phyloP scores from a whole-genome alignment of 2,797 vertebrate species.

The Peromyscus eremicus region DNA sequence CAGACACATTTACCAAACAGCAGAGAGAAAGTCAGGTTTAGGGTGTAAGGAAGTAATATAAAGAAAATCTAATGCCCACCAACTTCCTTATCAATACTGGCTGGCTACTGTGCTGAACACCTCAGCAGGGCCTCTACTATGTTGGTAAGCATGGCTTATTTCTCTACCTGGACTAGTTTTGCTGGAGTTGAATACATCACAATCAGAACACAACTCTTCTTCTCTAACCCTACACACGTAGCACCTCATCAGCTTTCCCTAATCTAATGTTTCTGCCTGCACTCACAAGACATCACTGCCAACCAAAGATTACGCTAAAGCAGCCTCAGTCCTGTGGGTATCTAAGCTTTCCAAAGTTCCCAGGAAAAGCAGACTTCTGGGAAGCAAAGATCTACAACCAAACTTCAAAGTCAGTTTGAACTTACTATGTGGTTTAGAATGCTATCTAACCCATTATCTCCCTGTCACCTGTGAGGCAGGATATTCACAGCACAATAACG shows the following conservation, averaged over 20 bases:
- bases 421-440: not conserved
- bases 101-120: constrained; percentile 56
- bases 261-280: not conserved
- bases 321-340: not conserved
- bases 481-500: not conserved
- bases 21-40: constrained; percentile 34
- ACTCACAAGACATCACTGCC: constrained; percentile 12
- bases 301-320: constrained; percentile 30
- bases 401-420: not conserved
- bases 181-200: constrained; percentile 10
- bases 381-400: not conserved
- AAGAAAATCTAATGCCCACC: constrained; percentile 76
- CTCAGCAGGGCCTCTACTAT: constrained; percentile 30
- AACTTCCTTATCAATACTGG: constrained; percentile 71
- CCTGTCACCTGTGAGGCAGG: constrained; percentile 12
- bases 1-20: constrained; percentile 42
- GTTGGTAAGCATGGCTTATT: not conserved
- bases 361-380: not conserved
- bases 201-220: constrained; percentile 18
- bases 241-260: constrained; percentile 1
- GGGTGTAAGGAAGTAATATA: constrained; percentile 72
- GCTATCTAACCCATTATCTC: not conserved
- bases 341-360: constrained; percentile 21
- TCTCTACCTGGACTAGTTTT: constrained; percentile 38
- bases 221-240: not conserved